phyloP scores from a whole-genome alignment of 2,113 vertebrate genomes.

The Pterocles orientalis region DNA sequence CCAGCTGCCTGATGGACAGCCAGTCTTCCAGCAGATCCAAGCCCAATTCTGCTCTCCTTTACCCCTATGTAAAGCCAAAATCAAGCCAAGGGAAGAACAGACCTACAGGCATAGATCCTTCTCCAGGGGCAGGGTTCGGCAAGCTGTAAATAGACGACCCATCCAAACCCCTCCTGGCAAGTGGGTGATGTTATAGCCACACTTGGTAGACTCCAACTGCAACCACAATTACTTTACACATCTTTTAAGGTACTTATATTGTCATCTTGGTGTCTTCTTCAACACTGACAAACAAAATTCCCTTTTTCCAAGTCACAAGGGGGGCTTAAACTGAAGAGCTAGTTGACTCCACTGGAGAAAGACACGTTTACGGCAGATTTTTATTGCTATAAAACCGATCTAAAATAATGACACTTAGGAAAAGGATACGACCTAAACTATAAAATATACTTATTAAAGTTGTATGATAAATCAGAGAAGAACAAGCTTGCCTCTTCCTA shows the following conservation, averaged over 20 bases:
- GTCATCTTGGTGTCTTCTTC: not conserved
- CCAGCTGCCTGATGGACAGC: not conserved
- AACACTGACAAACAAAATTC: not conserved
- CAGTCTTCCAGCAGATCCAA: not conserved
- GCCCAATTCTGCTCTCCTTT: not conserved
- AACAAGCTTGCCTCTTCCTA: constrained; percentile 4
- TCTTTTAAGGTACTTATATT: not conserved
- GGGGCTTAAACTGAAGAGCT: not conserved
- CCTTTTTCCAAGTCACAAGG: not conserved
- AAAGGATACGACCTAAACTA: constrained; percentile 52
- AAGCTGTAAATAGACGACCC: not conserved
- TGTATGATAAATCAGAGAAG: constrained; percentile 50
- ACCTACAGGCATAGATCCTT: not conserved
- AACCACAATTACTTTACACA: not conserved
- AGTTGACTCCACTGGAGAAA: constrained; percentile 26
- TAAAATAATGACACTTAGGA: constrained; percentile 63
- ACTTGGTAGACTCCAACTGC: not conserved
- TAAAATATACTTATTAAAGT: constrained; percentile 63
- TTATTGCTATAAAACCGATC: constrained; percentile 35
- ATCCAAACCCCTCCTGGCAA: not conserved
- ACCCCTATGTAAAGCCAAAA: not conserved
- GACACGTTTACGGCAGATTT: constrained; percentile 39
- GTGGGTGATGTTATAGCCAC: not conserved
- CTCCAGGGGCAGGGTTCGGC: not conserved
- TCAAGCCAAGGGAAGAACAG: not conserved